Evolutionary conservation across 1,140 invertebrate genomes (phyloP).

Genomic region (Cyrtorhinus lividipennis): DNA sequence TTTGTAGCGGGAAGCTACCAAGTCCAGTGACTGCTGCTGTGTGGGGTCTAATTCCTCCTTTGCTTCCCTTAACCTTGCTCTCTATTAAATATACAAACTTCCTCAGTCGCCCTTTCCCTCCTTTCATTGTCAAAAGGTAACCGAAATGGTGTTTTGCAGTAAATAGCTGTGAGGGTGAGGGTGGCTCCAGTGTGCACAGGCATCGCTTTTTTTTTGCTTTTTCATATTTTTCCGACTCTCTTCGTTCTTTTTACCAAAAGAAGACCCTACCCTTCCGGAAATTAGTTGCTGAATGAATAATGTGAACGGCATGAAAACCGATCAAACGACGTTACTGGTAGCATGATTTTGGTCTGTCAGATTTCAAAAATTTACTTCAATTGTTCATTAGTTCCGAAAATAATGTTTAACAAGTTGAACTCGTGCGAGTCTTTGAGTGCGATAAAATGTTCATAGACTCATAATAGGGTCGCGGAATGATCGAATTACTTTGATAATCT

Average conservation of each 20-base stretch:
- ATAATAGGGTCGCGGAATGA: too few relatives aligned
- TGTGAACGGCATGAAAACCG: not conserved
- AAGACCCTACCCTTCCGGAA: not conserved
- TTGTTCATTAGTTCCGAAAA: too few relatives aligned
- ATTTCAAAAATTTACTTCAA: too few relatives aligned
- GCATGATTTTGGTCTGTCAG: not conserved
- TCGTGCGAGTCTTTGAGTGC: too few relatives aligned
- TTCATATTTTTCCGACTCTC: not conserved
- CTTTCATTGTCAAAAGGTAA: constrained; percentile 11
- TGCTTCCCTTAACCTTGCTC: not conserved
- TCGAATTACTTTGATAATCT: too few relatives aligned
- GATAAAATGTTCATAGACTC: too few relatives aligned
- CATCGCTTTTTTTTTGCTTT: not conserved
- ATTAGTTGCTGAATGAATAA: constrained; percentile 12
- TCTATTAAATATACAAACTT: not conserved
- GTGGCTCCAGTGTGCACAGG: not conserved
- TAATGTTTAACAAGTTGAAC: too few relatives aligned
- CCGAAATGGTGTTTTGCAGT: constrained; percentile 10
- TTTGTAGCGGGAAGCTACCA: not conserved
- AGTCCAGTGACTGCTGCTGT: not conserved
- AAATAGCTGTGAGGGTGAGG: constrained; percentile 1
- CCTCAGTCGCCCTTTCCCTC: not conserved
- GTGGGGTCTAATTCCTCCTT: constrained; percentile 3
- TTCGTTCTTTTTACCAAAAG: not conserved
- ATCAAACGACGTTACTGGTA: constrained; percentile 5